Evolutionary conservation across 1,140 invertebrate genomes (phyloP).

Genomic region (Oedothorax gibbosus): DNA sequence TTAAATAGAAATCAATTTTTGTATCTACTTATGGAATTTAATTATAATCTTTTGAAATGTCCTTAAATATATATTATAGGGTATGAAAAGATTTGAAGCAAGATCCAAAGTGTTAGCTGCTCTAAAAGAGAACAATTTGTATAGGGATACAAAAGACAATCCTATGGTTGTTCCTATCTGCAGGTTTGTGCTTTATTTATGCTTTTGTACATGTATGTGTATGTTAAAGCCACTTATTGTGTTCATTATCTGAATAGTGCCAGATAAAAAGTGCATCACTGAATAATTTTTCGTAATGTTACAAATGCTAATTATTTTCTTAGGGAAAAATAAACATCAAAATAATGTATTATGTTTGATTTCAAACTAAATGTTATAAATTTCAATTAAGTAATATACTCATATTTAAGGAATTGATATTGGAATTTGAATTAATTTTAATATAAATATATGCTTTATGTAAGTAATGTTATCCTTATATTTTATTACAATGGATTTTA

Average conservation of each 20-base stretch:
- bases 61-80: slow-evolving; percentile 24
- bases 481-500: not conserved
- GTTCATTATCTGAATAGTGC: no score
- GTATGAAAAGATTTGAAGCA: slow-evolving; percentile 82
- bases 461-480: not conserved
- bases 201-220: slow-evolving; percentile 9
- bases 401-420: not conserved
- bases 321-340: not conserved
- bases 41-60: not conserved
- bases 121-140: slow-evolving; percentile 83
- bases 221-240: not conserved
- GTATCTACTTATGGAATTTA: not conserved
- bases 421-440: not conserved
- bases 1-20: no score
- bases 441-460: not conserved
- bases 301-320: not conserved
- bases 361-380: not conserved
- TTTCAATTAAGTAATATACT: not conserved
- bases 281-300: not conserved
- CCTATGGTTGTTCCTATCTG: slow-evolving; percentile 98
- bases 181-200: slow-evolving; percentile 60
- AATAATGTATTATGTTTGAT: not conserved
- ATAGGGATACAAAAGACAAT: slow-evolving; percentile 89
- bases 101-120: slow-evolving; percentile 84
- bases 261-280: not conserved